Percentiles rank a stretch among this genome's conserved stretches.
Evolutionary conservation across 2,888 invertebrate species (phyloP).

Genomic region (Diaperis boleti): DNA sequence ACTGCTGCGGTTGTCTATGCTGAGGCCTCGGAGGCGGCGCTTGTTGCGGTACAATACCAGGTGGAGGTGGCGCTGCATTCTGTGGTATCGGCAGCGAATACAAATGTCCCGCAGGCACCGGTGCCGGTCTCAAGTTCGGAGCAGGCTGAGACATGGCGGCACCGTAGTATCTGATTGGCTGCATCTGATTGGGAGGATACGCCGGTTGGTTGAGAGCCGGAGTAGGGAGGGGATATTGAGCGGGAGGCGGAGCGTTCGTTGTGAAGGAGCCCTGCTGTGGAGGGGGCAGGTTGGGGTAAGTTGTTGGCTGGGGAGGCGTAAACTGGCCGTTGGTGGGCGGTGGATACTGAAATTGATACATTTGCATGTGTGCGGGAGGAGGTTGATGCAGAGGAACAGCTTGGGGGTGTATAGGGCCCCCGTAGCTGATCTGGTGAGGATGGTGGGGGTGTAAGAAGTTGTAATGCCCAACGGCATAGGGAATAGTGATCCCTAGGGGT

Average conservation of each 20-base stretch:
- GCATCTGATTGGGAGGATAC: conserved; percentile 58
- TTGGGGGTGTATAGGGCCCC: conserved; percentile 69
- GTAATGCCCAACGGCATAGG: conserved; percentile 75
- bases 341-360: conserved; percentile 69
- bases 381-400: conserved; percentile 66
- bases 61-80: conserved; percentile 29
- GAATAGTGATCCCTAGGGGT: conserved; percentile 72
- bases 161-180: conserved; percentile 67
- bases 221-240: conserved; percentile 35
- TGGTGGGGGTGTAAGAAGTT: conserved; percentile 77
- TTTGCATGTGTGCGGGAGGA: conserved; percentile 67
- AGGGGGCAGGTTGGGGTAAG: conserved; percentile 50
- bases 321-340: conserved; percentile 32
- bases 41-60: conserved; percentile 47
- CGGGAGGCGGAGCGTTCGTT: conserved; percentile 40
- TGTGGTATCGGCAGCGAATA: conserved; percentile 66
- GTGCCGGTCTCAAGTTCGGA: conserved; percentile 40
- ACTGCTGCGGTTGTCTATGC: conserved; percentile 66
- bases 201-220: conserved; percentile 34
- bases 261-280: conserved; percentile 39
- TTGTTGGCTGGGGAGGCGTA: conserved; percentile 58
- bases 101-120: conserved; percentile 55
- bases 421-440: conserved; percentile 68
- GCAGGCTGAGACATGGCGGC: conserved; percentile 56
- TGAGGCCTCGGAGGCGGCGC: conserved; percentile 52